Evolutionary conservation across 2,113 vertebrate species (phyloP).

Genomic region (Climacteris rufus): DNA sequence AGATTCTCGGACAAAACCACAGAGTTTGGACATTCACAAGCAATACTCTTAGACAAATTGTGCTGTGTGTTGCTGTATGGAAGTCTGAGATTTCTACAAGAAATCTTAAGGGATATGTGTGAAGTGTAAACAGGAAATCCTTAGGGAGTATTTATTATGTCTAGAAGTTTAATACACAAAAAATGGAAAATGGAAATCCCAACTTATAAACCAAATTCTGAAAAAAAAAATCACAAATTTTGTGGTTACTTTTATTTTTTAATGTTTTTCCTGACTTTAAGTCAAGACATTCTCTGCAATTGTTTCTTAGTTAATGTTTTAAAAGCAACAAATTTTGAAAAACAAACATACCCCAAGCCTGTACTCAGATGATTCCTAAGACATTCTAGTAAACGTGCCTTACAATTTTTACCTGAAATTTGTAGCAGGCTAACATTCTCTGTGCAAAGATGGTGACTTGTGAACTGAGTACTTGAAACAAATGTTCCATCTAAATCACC

Average conservation of each 20-base stretch:
- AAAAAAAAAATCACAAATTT: background rate
- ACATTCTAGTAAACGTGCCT: background rate
- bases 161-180: background rate
- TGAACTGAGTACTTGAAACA: background rate
- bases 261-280: background rate
- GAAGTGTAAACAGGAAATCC: background rate
- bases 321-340: background rate
- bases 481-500: constrained; percentile 39
- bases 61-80: background rate
- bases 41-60: background rate
- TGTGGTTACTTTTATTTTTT: background rate
- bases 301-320: background rate
- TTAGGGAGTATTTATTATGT: background rate
- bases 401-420: background rate
- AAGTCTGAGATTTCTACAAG: background rate
- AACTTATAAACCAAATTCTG: background rate
- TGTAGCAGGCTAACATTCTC: background rate
- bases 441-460: background rate
- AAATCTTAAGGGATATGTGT: background rate
- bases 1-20: background rate
- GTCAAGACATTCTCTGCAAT: background rate
- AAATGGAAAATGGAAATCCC: background rate
- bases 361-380: background rate
- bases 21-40: background rate
- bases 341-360: rapidly evolving